Conservation (phyloP, 2,888 invertebrate genomes). For the Julus scandinavius region DNA sequence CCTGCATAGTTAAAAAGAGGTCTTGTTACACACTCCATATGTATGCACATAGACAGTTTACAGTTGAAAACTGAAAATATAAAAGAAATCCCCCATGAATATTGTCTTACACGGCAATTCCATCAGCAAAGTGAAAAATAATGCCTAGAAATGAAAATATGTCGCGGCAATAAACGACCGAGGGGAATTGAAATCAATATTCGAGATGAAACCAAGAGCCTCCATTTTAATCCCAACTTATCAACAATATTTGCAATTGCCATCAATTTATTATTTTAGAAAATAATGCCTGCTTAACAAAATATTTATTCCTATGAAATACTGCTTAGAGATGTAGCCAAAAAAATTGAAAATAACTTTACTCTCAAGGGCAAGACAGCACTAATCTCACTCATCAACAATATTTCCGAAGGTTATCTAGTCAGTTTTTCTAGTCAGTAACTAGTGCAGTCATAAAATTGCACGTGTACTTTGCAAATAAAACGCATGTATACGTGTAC, state of each 20-base stretch:
- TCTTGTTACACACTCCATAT: conserved; percentile 2
- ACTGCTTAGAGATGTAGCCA: too few relatives aligned
- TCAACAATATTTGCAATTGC: neutral
- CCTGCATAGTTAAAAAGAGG: neutral
- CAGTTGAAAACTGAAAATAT: conserved; percentile 24
- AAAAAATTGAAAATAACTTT: too few relatives aligned
- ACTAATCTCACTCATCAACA: too few relatives aligned
- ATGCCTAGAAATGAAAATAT: conserved; percentile 34
- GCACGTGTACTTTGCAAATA: too few relatives aligned
- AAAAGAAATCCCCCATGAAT: conserved; percentile 42
- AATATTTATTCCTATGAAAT: too few relatives aligned
- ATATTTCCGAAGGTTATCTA: too few relatives aligned
- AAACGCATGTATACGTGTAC: too few relatives aligned
- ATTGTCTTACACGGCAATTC: conserved; percentile 43
- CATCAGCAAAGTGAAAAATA: conserved; percentile 45
- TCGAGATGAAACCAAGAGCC: neutral
- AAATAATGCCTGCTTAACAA: too few relatives aligned
- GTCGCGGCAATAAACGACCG: conserved; percentile 16
- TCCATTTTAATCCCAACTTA: conserved; percentile 36
- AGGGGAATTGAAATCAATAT: conserved; percentile 43
- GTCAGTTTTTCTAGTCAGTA: too few relatives aligned
- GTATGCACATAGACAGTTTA: neutral
- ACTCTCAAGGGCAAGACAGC: too few relatives aligned
- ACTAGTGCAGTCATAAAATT: too few relatives aligned
- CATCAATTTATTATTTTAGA: too few relatives aligned